These are phyloP conservation scores for Orbicella faveolata DNA, from an alignment of 64 coral and sea anemone genomes.

Conservation along the genomic window DNA sequence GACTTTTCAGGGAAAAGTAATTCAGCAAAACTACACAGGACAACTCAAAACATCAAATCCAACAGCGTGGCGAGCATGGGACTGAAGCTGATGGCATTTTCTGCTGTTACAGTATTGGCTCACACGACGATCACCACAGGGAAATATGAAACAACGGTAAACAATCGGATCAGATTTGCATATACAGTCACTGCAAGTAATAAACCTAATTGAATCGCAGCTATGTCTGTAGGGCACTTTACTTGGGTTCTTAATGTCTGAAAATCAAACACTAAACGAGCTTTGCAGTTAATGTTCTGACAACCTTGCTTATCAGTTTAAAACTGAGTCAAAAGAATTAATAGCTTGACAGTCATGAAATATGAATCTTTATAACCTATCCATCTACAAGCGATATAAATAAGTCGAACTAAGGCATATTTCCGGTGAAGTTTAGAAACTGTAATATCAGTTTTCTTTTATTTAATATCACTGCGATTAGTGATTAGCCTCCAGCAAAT, in stretches of 20 bases:
- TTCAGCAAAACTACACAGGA: neutral
- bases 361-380: too few relatives aligned
- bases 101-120: neutral
- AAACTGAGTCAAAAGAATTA: too few relatives aligned
- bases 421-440: too few relatives aligned
- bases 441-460: too few relatives aligned
- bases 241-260: neutral
- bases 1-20: neutral
- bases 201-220: slow-evolving; percentile 23
- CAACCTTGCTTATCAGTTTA: too few relatives aligned
- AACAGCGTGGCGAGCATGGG: too few relatives aligned
- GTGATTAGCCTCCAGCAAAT: too few relatives aligned
- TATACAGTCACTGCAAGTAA: neutral
- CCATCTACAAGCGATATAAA: too few relatives aligned
- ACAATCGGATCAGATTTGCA: neutral
- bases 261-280: neutral
- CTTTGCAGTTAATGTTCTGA: neutral
- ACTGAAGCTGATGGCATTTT: neutral
- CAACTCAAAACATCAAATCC: too few relatives aligned
- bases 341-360: too few relatives aligned
- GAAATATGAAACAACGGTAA: neutral
- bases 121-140: neutral
- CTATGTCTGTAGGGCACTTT: neutral
- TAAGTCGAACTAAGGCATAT: too few relatives aligned
- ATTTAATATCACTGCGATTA: too few relatives aligned